A percentile compares a stretch with the other conserved stretches of the same genome.
These are phyloP conservation scores for Muscicapa adusta DNA, from an alignment of 2,113 vertebrate species.

Conservation along the genomic window DNA sequence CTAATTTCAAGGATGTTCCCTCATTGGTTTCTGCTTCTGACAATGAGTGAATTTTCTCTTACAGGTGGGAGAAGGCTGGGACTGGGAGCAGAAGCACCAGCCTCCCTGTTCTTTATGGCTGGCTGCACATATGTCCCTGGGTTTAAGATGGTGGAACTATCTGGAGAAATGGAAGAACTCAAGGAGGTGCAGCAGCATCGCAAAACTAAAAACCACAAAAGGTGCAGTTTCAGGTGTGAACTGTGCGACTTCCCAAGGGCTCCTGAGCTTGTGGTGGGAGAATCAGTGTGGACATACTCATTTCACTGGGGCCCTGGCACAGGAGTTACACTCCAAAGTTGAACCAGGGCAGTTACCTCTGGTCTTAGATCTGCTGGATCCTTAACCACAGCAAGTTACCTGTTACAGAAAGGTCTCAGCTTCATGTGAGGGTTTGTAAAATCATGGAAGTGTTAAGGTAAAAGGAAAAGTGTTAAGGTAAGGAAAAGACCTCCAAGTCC, in stretches of 20 bases:
- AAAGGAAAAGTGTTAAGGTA: too few species aligned
- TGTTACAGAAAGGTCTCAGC: rapidly evolving
- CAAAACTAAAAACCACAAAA: neutral
- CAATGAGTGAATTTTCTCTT: neutral
- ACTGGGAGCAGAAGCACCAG: neutral
- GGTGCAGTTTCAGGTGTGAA: neutral
- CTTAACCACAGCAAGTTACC: rapidly evolving
- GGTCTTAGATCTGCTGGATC: rapidly evolving
- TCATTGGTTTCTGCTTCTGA: neutral
- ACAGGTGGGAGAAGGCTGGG: neutral
- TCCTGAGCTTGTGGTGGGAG: neutral
- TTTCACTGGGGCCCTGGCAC: rapidly evolving
- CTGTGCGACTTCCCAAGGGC: neutral
- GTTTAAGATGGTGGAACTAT: neutral
- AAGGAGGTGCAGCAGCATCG: rapidly evolving
- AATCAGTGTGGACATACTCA: rapidly evolving
- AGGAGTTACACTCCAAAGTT: rapidly evolving
- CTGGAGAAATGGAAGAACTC: neutral
- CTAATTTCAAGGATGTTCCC: neutral
- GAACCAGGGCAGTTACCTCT: rapidly evolving
- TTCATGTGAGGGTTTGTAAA: neutral
- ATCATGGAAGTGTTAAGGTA: neutral
- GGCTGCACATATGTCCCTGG: rapidly evolving
- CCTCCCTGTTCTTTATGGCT: neutral
- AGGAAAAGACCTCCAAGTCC: too few species aligned